These are phyloP conservation scores for Cepaea nemoralis DNA, from an alignment of 1,140 invertebrate genomes.

Conservation along the genomic window DNA sequence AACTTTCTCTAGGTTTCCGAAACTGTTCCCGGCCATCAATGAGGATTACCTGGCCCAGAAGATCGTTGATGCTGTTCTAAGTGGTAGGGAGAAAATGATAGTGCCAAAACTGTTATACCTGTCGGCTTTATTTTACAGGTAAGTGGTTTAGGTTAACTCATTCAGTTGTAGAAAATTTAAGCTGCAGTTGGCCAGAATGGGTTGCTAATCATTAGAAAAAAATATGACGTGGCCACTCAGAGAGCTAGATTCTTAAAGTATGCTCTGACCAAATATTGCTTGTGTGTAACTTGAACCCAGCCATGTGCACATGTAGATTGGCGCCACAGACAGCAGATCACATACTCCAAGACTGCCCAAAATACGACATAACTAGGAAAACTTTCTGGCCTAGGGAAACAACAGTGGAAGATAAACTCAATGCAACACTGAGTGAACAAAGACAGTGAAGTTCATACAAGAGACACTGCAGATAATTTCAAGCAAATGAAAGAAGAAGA, in stretches of 20 bases:
- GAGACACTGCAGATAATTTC: too few relatives aligned
- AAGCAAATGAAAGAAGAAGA: too few relatives aligned
- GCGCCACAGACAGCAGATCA: too few relatives aligned
- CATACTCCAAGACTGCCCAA: too few relatives aligned
- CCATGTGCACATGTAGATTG: too few relatives aligned
- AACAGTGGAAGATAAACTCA: too few relatives aligned
- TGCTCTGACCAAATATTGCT: not conserved
- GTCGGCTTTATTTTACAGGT: constrained; percentile 23
- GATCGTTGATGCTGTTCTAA: constrained; percentile 22
- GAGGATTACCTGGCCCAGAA: constrained; percentile 23
- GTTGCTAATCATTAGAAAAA: not conserved
- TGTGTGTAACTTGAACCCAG: too few relatives aligned
- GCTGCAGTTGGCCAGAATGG: not conserved
- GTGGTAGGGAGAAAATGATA: constrained; percentile 3
- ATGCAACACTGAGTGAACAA: too few relatives aligned
- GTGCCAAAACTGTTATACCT: constrained; percentile 29
- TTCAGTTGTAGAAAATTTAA: not conserved
- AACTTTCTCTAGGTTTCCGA: constrained; percentile 16
- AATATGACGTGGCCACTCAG: too few relatives aligned
- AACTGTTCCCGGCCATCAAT: constrained; percentile 14
- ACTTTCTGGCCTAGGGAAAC: too few relatives aligned
- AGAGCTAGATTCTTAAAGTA: not conserved
- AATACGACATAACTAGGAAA: too few relatives aligned
- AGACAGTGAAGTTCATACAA: too few relatives aligned
- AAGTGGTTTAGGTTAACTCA: not conserved